Evolutionary conservation across 2,113 vertebrate species (phyloP), one percentile per base, ranked within the genome.

Genomic region (Pangasianodon gigas): DNA sequence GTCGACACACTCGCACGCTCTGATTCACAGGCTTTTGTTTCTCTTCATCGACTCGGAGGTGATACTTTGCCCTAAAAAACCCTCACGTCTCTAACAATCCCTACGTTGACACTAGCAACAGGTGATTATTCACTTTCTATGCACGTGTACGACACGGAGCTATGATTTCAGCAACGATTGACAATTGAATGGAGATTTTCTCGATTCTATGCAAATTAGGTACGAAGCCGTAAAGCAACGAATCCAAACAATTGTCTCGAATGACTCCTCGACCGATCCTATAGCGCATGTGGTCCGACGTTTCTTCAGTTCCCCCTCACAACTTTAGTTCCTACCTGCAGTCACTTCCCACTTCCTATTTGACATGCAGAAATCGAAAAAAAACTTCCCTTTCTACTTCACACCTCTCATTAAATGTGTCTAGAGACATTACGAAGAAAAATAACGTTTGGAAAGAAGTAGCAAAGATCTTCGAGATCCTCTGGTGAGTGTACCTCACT

Each of bases 1-100:
- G 92, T 93, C 85, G n/a, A 83, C 44, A 32, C 85, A 62, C 48
- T n/a, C n/a, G 52, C 88, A 48, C 19, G 48, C 90, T 88, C 88
- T 86, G 79, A 88, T 90, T 86, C 88, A 89, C 90, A 86, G 83
- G 62, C 46, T 62, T 44, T 83, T 58, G 51, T 37, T 79, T 14
- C 75, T 14, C 8, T 29, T 29, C 8, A 46, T 21, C 11, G 44
- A 46, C 69, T 67, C 69, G 2, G 32, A 41, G 29, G 32, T 74
- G 65, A n/a, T 29, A 32, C 65, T 67, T 67, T 32, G 13, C 32
- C 24, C 41, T 51, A 46, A 77, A 44, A 77, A 21, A 41, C 32
- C 14, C 14, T 71, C 4, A 18, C 67, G 37, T 71, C n/a, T 16
- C n/a, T 71, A 37, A 37, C 67, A 32, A 37, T 37, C 67, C 67